A percentile compares a stretch with the other conserved stretches of the same genome.
Evolutionary conservation across 2,113 vertebrate genomes (phyloP).

Genomic region (Mustelus asterias): DNA sequence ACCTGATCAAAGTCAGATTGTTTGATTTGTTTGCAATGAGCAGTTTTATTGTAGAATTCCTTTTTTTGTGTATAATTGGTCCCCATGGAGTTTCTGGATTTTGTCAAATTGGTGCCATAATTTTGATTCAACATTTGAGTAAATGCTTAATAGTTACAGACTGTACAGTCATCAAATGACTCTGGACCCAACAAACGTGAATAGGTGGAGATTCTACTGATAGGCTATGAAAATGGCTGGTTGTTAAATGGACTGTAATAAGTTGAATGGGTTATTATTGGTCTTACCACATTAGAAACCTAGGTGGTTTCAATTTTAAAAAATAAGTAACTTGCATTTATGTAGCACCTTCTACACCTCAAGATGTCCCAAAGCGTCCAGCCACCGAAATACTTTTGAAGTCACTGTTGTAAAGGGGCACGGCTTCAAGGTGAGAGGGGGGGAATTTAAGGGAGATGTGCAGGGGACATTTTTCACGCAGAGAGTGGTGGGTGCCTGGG

Average conservation of each 20-base stretch:
- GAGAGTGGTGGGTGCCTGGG: no score
- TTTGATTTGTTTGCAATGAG: not conserved
- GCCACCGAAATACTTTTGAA: not conserved
- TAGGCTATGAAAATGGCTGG: not conserved
- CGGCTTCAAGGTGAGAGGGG: no score
- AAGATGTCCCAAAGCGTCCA: not conserved
- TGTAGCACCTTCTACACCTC: not conserved
- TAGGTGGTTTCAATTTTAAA: not conserved
- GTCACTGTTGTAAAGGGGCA: not conserved
- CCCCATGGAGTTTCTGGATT: not conserved
- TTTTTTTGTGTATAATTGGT: not conserved
- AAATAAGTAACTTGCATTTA: not conserved
- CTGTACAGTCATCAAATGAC: not conserved
- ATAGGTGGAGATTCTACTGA: not conserved
- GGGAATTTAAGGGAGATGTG: no score
- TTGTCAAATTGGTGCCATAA: not conserved
- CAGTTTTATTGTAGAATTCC: not conserved
- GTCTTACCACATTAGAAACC: not conserved
- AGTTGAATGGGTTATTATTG: not conserved
- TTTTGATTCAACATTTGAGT: not conserved
- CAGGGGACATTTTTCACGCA: no score
- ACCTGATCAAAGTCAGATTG: not conserved
- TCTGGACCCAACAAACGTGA: not conserved
- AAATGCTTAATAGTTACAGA: not conserved
- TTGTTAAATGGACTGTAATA: not conserved